These are phyloP conservation scores for Cancer borealis DNA, from an alignment of 2,888 invertebrate species.

Conservation along the genomic window DNA sequence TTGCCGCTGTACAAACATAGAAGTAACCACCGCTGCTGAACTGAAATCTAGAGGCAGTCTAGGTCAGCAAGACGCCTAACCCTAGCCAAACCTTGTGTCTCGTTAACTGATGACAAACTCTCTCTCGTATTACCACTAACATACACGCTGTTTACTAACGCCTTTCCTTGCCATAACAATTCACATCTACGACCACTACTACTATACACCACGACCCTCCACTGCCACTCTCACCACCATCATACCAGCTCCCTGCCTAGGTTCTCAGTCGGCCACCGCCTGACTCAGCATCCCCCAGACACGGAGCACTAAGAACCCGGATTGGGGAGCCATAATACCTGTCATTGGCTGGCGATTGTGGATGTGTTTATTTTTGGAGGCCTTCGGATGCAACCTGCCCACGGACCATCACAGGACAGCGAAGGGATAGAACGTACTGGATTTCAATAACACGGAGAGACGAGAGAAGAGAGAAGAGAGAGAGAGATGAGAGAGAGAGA, in stretches of 20 bases:
- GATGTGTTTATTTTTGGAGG: slow-evolving; percentile 6
- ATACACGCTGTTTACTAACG: not conserved
- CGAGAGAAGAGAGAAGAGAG: slow-evolving; percentile 18
- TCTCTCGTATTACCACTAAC: not conserved
- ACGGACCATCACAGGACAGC: not conserved
- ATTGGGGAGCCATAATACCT: not conserved
- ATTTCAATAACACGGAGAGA: not conserved
- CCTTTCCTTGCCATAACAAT: not conserved
- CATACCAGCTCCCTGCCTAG: not conserved
- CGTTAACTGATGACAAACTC: not conserved
- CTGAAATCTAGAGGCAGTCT: not conserved
- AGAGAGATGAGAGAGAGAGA: not conserved
- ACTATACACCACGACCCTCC: too few species aligned
- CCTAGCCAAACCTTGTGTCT: not conserved
- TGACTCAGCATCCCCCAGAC: not conserved
- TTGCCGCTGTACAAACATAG: not conserved
- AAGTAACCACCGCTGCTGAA: not conserved
- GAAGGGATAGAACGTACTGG: too few species aligned
- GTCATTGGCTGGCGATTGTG: not conserved
- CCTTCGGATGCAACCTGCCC: not conserved
- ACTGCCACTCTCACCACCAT: not conserved
- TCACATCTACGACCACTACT: too few species aligned
- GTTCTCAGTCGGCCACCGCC: not conserved
- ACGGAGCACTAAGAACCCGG: not conserved
- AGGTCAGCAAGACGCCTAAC: not conserved